A percentile compares a stretch with the other conserved stretches of the same genome.
Evolutionary conservation across 2,888 invertebrate species (phyloP).

Genomic region (Ophraella communa): DNA sequence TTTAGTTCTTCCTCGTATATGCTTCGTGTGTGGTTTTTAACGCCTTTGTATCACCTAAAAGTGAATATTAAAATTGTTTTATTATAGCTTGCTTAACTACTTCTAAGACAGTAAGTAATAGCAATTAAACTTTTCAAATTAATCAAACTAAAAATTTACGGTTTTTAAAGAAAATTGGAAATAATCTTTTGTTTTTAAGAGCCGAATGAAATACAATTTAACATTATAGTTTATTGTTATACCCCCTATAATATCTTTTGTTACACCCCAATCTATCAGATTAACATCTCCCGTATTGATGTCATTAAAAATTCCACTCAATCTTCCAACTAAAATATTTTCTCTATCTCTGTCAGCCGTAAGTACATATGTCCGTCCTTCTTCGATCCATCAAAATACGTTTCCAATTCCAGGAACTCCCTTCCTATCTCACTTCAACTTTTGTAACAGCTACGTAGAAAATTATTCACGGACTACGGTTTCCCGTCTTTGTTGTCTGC

Average conservation of each 20-base stretch:
- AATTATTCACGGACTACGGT: constrained; percentile 24
- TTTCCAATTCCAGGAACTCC: constrained; percentile 30
- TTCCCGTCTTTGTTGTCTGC: constrained; percentile 18
- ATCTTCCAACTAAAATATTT: not conserved
- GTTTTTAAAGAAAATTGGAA: too few relatives aligned
- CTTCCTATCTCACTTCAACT: constrained; percentile 20
- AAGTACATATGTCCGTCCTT: constrained; percentile 9
- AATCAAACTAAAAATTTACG: too few relatives aligned
- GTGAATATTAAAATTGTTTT: too few relatives aligned
- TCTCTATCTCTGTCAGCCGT: constrained; percentile 15
- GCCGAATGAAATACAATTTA: not conserved
- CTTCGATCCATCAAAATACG: constrained; percentile 25
- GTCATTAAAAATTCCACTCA: constrained; percentile 35
- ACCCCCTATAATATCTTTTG: not conserved
- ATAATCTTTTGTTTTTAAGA: too few relatives aligned
- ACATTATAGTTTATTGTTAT: not conserved
- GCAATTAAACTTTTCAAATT: too few relatives aligned
- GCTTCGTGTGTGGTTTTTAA: too few relatives aligned
- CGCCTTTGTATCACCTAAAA: too few relatives aligned
- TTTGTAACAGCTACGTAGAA: constrained; percentile 18
- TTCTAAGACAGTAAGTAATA: too few relatives aligned
- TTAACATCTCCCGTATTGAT: constrained; percentile 32
- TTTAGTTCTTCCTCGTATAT: too few relatives aligned
- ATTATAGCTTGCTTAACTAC: too few relatives aligned
- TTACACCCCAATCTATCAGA: constrained; percentile 24